phyloP scores from a whole-genome alignment of 2,797 vertebrate genomes.

The Pangasius sanitwongsei region DNA sequence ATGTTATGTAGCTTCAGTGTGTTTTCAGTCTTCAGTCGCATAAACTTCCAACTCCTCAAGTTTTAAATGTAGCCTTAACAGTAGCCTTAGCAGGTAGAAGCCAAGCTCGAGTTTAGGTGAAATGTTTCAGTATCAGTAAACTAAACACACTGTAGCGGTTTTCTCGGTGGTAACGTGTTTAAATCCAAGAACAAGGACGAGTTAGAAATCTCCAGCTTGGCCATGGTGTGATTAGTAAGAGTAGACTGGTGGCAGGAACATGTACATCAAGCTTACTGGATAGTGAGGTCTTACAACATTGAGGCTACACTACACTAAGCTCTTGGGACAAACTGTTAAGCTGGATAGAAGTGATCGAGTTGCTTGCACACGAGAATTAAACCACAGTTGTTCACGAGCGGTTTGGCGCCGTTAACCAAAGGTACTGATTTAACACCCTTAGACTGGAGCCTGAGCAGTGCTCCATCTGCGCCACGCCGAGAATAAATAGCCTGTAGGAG shows the following conservation, averaged over 20 bases:
- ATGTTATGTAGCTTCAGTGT: neutral
- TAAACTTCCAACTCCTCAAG: neutral
- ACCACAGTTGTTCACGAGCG: conserved; percentile 22
- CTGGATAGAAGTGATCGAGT: conserved; percentile 16
- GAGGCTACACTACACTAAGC: neutral
- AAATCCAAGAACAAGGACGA: neutral
- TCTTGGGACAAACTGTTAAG: conserved; percentile 8
- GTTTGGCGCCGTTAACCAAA: conserved; percentile 20
- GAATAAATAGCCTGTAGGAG: neutral
- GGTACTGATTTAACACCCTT: conserved; percentile 6
- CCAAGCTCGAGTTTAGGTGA: neutral
- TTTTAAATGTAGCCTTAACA: neutral
- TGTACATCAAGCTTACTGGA: neutral
- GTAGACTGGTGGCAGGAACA: neutral
- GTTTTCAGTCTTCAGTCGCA: neutral
- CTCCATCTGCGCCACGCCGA: neutral
- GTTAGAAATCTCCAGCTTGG: neutral
- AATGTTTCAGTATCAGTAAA: neutral
- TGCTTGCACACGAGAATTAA: neutral
- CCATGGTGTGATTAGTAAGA: conserved; percentile 5
- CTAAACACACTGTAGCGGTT: neutral
- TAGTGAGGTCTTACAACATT: neutral
- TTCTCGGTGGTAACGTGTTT: neutral
- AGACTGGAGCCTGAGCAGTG: neutral
- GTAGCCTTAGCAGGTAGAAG: neutral